Conservation (phyloP, 2,888 invertebrate species). For the Aphodius granarius region DNA sequence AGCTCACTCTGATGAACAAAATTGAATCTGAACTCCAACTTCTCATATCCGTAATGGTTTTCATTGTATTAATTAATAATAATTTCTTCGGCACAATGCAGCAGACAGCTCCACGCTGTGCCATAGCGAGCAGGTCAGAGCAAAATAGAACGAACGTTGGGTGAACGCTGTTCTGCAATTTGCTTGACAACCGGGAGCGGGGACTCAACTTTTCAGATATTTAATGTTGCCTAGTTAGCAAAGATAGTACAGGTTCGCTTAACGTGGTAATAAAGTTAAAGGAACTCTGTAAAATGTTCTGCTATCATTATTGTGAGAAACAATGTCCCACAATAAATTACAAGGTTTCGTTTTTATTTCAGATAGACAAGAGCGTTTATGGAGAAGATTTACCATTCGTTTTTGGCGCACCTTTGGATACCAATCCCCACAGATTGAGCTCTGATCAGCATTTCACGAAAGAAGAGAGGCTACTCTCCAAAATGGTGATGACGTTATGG, state of each 20-base stretch:
- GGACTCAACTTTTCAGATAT: not conserved
- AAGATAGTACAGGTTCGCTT: not conserved
- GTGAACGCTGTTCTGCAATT: not conserved
- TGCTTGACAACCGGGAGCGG: not conserved
- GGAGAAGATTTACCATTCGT: conserved; percentile 89
- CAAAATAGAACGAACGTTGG: not conserved
- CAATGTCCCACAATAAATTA: too few species aligned
- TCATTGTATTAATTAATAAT: not conserved
- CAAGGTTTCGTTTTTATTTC: conserved; percentile 44
- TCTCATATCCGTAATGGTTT: not conserved
- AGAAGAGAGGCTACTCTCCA: conserved; percentile 78
- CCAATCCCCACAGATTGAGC: conserved; percentile 43
- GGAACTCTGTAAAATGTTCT: not conserved
- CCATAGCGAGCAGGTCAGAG: not conserved
- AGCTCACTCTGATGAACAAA: not conserved
- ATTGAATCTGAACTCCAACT: not conserved
- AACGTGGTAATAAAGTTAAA: not conserved
- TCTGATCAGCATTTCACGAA: conserved; percentile 71
- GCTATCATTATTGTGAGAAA: not conserved
- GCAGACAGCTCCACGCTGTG: too few species aligned
- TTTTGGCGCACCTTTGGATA: conserved; percentile 76
- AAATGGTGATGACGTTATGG: conserved; percentile 87
- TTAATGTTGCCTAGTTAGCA: not conserved
- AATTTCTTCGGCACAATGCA: not conserved
- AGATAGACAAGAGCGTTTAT: conserved; percentile 75